Evolutionary conservation across 2,888 invertebrate genomes (phyloP).

Genomic region (Synanthedon formicaeformis): DNA sequence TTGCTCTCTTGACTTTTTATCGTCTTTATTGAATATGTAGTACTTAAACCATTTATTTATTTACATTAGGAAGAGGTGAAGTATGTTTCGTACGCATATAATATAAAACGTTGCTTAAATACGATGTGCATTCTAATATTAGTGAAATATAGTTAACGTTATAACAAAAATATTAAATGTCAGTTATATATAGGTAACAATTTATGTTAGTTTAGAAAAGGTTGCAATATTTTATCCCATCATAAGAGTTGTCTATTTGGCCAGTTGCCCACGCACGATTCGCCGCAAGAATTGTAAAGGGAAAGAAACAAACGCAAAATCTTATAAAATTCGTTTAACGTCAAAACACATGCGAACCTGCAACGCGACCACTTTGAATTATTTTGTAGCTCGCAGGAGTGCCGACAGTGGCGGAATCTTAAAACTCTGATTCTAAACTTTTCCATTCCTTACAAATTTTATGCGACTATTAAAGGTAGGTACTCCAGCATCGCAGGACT

Average conservation of each 20-base stretch:
- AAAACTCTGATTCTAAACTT: slow-evolving; percentile 29
- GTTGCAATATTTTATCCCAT: slow-evolving; percentile 42
- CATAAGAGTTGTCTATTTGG: slow-evolving; percentile 57
- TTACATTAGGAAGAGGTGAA: no score
- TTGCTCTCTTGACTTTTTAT: slow-evolving; percentile 32
- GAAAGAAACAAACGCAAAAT: slow-evolving; percentile 54
- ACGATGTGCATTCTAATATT: no score
- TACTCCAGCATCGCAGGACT: no score
- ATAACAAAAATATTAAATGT: slow-evolving; percentile 14
- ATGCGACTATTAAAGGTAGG: no score
- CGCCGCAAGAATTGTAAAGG: slow-evolving; percentile 45
- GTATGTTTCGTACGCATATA: no score
- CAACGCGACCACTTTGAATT: slow-evolving; percentile 34
- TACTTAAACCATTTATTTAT: not conserved
- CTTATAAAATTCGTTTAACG: slow-evolving; percentile 60
- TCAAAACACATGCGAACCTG: slow-evolving; percentile 47
- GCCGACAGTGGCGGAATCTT: slow-evolving; percentile 19
- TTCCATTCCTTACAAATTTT: slow-evolving; percentile 10
- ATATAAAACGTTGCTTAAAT: no score
- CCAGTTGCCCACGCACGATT: slow-evolving; percentile 44
- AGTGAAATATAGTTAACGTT: no score
- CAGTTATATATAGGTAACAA: slow-evolving; percentile 16
- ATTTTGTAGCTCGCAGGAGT: slow-evolving; percentile 32
- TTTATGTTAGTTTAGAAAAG: slow-evolving; percentile 41
- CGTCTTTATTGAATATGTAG: slow-evolving; percentile 7